A percentile compares a stretch with the other conserved stretches of the same genome.
These are phyloP conservation scores for Tenrec ecaudatus DNA, from an alignment of 2,113 vertebrate genomes.

Conservation along the genomic window DNA sequence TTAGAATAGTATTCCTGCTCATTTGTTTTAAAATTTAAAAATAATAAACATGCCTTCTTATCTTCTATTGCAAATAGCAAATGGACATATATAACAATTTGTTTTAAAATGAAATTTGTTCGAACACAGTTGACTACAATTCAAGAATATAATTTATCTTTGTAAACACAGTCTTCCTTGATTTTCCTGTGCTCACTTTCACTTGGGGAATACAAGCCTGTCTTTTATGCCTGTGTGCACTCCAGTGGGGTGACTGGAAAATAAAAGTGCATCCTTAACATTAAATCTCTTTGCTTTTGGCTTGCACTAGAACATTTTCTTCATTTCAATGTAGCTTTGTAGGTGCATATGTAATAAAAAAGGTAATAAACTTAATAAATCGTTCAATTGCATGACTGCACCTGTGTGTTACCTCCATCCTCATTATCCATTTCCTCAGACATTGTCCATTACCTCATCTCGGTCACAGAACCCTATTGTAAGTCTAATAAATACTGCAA, in stretches of 20 bases:
- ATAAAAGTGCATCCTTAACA: constrained; percentile 60
- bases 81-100: background rate
- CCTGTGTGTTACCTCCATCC: constrained; percentile 57
- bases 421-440: constrained; percentile 61
- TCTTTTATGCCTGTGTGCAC: background rate
- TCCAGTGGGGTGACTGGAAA: constrained; percentile 22
- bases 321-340: constrained; percentile 69
- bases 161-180: background rate
- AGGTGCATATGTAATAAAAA: constrained; percentile 61
- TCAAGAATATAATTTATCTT: background rate
- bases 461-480: constrained; percentile 68
- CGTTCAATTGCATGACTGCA: constrained; percentile 43
- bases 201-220: constrained; percentile 10
- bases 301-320: constrained; percentile 1
- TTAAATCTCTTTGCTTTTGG: constrained; percentile 34
- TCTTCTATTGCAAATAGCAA: background rate
- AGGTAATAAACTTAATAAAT: constrained; percentile 70
- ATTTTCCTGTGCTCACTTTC: constrained; percentile 14
- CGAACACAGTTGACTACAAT: background rate
- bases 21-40: constrained; percentile 47
- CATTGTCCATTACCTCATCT: constrained; percentile 59
- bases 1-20: constrained; percentile 16
- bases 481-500: constrained; percentile 67
- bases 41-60: constrained; percentile 7
- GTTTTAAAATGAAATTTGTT: constrained; percentile 16